A percentile compares a stretch with the other conserved stretches of the same genome.
Conservation (phyloP, 30 jellyfish, hydroid and myxozoan genomes). For the Mastigias papua region DNA sequence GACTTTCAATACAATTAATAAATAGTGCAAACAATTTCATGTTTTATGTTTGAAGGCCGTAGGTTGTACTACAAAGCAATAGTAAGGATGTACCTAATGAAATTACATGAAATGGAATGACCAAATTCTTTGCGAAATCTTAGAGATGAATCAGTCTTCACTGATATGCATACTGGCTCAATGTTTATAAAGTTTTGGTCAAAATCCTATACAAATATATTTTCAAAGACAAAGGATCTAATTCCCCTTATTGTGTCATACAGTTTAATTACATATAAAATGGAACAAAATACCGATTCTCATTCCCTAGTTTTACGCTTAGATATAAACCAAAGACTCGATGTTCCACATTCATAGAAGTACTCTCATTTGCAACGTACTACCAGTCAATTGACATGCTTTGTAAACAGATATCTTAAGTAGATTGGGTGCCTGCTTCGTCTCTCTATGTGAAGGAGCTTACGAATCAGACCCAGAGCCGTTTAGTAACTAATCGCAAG, state of each 20-base stretch:
- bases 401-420: too few relatives aligned
- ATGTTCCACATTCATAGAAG: too few relatives aligned
- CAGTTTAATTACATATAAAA: too few relatives aligned
- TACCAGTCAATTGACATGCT: too few relatives aligned
- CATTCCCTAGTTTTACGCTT: too few relatives aligned
- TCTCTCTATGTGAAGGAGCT: too few relatives aligned
- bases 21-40: neutral
- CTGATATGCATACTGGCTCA: slow-evolving; percentile 1
- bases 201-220: neutral
- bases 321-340: too few relatives aligned
- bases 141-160: neutral
- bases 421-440: too few relatives aligned
- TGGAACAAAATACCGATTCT: too few relatives aligned
- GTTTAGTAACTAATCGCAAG: too few relatives aligned
- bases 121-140: neutral
- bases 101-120: neutral
- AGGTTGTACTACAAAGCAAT: neutral
- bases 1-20: neutral
- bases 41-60: neutral
- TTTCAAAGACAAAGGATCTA: neutral
- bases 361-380: too few relatives aligned
- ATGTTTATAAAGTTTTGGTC: neutral
- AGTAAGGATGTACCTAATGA: neutral
- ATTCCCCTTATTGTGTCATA: neutral
- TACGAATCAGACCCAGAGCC: too few relatives aligned